phyloP scores from a whole-genome alignment of 2,797 vertebrate species.

The Kryptolebias ocellatus region DNA sequence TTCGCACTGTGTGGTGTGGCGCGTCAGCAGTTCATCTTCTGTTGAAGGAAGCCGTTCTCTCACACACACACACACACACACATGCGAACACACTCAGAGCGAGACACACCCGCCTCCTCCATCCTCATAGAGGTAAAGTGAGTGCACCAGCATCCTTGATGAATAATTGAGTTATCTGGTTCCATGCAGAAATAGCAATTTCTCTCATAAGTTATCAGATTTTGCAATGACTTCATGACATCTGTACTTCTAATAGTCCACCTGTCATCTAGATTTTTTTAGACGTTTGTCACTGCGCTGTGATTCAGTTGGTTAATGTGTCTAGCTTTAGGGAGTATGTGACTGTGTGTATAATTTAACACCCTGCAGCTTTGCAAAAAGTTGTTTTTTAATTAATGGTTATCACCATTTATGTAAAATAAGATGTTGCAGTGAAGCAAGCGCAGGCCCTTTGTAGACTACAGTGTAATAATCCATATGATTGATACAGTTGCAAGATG shows the following conservation, averaged over 20 bases:
- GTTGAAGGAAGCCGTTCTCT: slow-evolving; percentile 42
- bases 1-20: slow-evolving; percentile 51
- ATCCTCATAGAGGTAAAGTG: slow-evolving; percentile 74
- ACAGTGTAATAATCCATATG: no score
- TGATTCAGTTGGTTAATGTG: not conserved
- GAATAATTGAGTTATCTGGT: slow-evolving; percentile 83
- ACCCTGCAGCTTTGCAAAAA: no score
- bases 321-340: no score
- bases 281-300: not conserved
- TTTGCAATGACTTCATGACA: slow-evolving; percentile 1
- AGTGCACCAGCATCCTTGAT: slow-evolving; percentile 73
- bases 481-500: no score
- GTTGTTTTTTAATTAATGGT: no score
- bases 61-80: slow-evolving; percentile 14
- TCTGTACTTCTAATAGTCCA: not conserved
- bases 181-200: slow-evolving; percentile 82
- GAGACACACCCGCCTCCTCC: slow-evolving; percentile 48
- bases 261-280: not conserved
- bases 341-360: no score
- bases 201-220: slow-evolving; percentile 64
- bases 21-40: slow-evolving; percentile 67
- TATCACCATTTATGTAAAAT: no score
- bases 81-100: slow-evolving; percentile 30
- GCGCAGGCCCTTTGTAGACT: no score
- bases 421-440: no score